A percentile compares a stretch with the other conserved stretches of the same genome.
These are phyloP conservation scores for Eristalis intricaria DNA, from an alignment of 2,888 invertebrate species.

Conservation along the genomic window DNA sequence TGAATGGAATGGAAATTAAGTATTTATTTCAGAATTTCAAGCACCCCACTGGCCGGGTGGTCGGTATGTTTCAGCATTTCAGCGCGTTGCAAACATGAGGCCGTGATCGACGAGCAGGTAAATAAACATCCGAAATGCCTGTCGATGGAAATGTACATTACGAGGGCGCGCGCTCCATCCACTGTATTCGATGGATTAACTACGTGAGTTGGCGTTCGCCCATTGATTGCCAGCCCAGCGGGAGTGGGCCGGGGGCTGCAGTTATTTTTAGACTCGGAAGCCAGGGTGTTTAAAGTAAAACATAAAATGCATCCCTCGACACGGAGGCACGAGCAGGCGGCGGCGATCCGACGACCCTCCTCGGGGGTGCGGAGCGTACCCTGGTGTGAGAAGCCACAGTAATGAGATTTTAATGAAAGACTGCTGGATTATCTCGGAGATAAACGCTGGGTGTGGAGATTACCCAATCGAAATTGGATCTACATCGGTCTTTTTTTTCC, in stretches of 20 bases:
- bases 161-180: conserved; percentile 26
- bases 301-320: conserved; percentile 43
- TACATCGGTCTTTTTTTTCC: conserved; percentile 1
- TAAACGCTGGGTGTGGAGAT: conserved; percentile 15
- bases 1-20: conserved; percentile 51
- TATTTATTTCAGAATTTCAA: conserved; percentile 53
- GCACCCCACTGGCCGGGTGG: not conserved
- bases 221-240: not conserved
- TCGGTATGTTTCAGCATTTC: not conserved
- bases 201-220: conserved; percentile 41
- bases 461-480: conserved; percentile 5
- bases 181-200: conserved; percentile 36
- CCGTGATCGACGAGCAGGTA: conserved; percentile 65
- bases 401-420: conserved; percentile 67
- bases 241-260: conserved; percentile 10
- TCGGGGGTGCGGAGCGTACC: not conserved
- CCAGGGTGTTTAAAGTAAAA: conserved; percentile 17
- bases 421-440: not conserved
- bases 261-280: conserved; percentile 39
- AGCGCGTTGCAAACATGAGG: conserved; percentile 10
- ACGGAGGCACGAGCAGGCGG: too few species aligned
- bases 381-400: conserved; percentile 4
- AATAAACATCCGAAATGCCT: conserved; percentile 59
- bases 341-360: not conserved
- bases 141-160: conserved; percentile 62